phyloP scores from a whole-genome alignment of 2,888 invertebrate species.

The Epinotia nisella region DNA sequence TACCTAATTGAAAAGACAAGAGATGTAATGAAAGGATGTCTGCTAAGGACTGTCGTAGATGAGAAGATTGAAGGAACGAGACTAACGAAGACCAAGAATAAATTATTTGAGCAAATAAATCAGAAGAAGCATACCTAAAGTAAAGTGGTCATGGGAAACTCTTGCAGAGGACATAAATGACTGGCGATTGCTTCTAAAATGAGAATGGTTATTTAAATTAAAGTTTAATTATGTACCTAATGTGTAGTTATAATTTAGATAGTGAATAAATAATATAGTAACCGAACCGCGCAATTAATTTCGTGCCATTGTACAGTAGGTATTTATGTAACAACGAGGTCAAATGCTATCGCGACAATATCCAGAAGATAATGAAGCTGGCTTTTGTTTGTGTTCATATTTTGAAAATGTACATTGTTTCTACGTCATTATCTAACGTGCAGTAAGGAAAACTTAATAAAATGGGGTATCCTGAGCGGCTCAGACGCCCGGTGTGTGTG shows the following conservation, averaged over 20 bases:
- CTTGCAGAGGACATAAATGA: too few relatives aligned
- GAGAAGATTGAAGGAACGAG: too few relatives aligned
- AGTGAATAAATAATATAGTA: not conserved
- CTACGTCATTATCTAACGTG: too few relatives aligned
- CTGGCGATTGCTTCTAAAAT: too few relatives aligned
- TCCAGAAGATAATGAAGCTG: constrained; percentile 6
- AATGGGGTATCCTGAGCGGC: too few relatives aligned
- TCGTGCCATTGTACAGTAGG: not conserved
- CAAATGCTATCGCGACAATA: constrained; percentile 22
- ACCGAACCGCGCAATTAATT: not conserved
- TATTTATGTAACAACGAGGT: constrained; percentile 29
- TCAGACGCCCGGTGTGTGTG: too few relatives aligned
- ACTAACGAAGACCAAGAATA: not conserved
- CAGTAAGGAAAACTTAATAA: too few relatives aligned
- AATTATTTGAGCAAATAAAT: not conserved
- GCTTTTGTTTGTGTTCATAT: not conserved
- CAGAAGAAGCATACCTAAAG: not conserved
- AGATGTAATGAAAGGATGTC: too few relatives aligned
- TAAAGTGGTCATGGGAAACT: too few relatives aligned
- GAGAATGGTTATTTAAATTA: not conserved
- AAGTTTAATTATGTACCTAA: not conserved
- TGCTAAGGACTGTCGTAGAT: too few relatives aligned
- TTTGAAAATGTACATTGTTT: too few relatives aligned
- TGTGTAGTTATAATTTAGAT: not conserved
- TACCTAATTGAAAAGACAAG: too few relatives aligned